Evolutionary conservation across 2,797 vertebrate genomes (phyloP), one percentile per base, ranked within the genome.

Genomic region (Kryptolebias ocellatus): DNA sequence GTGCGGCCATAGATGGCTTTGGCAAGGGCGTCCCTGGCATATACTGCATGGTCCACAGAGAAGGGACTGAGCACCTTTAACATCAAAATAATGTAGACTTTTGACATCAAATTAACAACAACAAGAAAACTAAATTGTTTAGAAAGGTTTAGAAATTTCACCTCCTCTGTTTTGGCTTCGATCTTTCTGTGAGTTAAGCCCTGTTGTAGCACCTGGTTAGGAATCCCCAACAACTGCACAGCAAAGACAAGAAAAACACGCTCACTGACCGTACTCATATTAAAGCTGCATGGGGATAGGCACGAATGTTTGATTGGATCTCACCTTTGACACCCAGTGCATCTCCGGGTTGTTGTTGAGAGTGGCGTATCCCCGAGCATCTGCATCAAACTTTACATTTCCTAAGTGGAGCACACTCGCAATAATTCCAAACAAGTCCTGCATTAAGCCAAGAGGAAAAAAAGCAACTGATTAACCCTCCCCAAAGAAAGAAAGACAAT

Each of bases 331-430:
- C 55, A 98, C 93, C 95, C 96, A 97, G 44, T 95, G 94, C 86
- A 97, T 91, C 89, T 98, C 95, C 0, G 91, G 77, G 47, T 90
- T 94, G 6, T 93, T 91, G 0, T 83, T 93, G 60, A 99, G 87
- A 34, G 89, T 85, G 64, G 96, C 95, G 0, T 96, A 95, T 14
- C 97, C 96, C 0, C 90, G 92, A 64, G 49, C 70, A n/a, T 95
- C 93, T 10, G 92, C 92, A 1, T 93, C 92, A 82, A 96, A 97
- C 70, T 91, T 92, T 34, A 97, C 81, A 71, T 99, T 99, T 24
- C 97, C 97, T 1, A 99, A 87, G 84, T 99, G 97, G 49, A 99
- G 94, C 54, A 98, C 95, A 0, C 96, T 98, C 15, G 95, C 97
- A 37, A 98, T 94, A 4, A 98, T 93, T 31, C 94, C 96, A 88